Percentiles rank a stretch among this genome's conserved stretches.
These are phyloP conservation scores for Cochlearius cochlearius DNA, from an alignment of 2,113 vertebrate genomes.

Conservation along the genomic window DNA sequence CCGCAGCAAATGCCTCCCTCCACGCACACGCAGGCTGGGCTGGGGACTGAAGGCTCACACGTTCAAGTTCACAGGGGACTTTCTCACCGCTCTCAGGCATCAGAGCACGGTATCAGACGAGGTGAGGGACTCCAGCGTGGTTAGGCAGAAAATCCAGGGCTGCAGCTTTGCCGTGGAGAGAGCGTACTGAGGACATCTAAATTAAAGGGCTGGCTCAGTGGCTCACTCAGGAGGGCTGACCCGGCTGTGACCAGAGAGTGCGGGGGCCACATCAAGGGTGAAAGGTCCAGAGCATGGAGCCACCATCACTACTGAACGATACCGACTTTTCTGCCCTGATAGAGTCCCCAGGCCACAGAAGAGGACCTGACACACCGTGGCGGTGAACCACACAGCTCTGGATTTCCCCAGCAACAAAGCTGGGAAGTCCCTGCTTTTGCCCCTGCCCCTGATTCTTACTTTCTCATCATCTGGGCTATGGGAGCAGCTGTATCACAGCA, in stretches of 20 bases:
- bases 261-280: background rate
- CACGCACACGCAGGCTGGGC: rapidly evolving
- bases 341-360: background rate
- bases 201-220: background rate
- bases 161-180: background rate
- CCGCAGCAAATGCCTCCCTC: background rate
- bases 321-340: background rate
- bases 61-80: background rate
- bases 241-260: background rate
- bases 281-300: background rate
- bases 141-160: background rate
- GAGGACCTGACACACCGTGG: rapidly evolving
- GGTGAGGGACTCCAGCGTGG: background rate
- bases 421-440: background rate
- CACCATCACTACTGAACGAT: rapidly evolving
- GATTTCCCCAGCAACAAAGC: background rate
- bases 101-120: rapidly evolving
- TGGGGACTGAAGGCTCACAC: background rate
- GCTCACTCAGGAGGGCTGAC: rapidly evolving
- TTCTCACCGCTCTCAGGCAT: no score
- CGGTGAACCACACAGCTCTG: background rate
- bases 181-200: background rate
- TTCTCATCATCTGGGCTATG: background rate
- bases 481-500: background rate
- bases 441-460: background rate